Evolutionary conservation across 2,888 invertebrate genomes (phyloP), one percentile per base, ranked within the genome.

Genomic region (Resseliella maxima): DNA sequence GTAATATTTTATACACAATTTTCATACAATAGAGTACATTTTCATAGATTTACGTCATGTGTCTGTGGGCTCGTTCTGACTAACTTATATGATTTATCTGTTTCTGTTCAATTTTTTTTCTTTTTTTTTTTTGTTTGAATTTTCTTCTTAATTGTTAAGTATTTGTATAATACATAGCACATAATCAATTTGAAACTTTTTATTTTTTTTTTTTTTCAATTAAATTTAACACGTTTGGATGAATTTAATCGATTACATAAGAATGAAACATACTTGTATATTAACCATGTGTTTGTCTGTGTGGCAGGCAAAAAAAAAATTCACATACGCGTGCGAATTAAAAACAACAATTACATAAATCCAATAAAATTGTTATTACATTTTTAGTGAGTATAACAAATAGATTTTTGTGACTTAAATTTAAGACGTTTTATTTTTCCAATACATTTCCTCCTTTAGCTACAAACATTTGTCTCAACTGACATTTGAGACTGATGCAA

Each of bases 331-430:
- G 72, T 72, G 72, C 72, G 35, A 72, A 72, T 35, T n/a, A n/a
- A 72, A 72, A 72, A 72, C 72, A 72, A 72, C 72, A 72, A 72
- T 72, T 72, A 35, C 72, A 72, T 50, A 72, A 72, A 72, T 72
- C 72, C 72, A 72, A 72, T 72, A 31, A 72, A 72, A 35, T 15
- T 72, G 72, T 72, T 72, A 72, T 5, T 72, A 72, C 27, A 27
- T 59, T 27, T 27, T 72, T 12, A 31, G 31, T 31, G 72, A 15
- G 31, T 15, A 72, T 72, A 72, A 72, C 72, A 72, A 72, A 72
- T 72, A 72, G 12, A 72, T 72, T 72, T 72, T 18, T 27, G 59
- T 21, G 27, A n/a, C 31, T 31, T 72, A 31, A 10, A 15, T 35
- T 72, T 72, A 15, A 12, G 72, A 72, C 31, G 15, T 27, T 27